Evolutionary conservation across 2,888 invertebrate genomes (phyloP), one percentile per base, ranked within the genome.

Genomic region (Amphipyra berbera): DNA sequence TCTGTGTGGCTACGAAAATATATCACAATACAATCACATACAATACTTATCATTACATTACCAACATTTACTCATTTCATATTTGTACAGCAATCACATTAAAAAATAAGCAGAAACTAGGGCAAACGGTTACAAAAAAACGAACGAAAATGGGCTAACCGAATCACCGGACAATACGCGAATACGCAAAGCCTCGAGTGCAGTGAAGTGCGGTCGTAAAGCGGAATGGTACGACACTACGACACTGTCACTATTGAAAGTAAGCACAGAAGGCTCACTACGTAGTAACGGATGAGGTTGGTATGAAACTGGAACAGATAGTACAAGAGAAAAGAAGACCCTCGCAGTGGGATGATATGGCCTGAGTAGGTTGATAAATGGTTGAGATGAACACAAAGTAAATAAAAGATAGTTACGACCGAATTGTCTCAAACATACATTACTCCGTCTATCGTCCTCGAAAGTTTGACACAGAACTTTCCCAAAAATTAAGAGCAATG

Each of bases 171-270:
- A 79, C 71, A 79, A 73, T 73, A 68, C 49, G 62, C 61, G 63
- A 72, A 73, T 76, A 76, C 63, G 63, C 61, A 72, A 60, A 64
- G 65, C 58, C 45, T 71, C 50, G 74, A 68, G 75, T 75, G 76
- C 78, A 74, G 57, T 62, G 55, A 60, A 76, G 64, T 53, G 72
- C 65, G 76, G 54, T 76, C 76, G 61, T 77, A 76, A 76, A 73
- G 62, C 52, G 67, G 65, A 72, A 77, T 76, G 46, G 67, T 47
- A 57, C 56, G 64, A 62, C 62, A 65, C 58, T 56, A 61, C 61
- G 55, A 52, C 50, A 54, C 47, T 12, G 54, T 38, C 41, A n/a
- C 38, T 12, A 33, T 13, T n/a, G 0, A n/a, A 9, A 14, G 42
- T 0, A 10, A 27, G 0, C 5, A 0, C 62, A 74, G 69, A 74